These are phyloP conservation scores for Calycopis cecrops DNA, from an alignment of 1,140 invertebrate species.

Conservation along the genomic window DNA sequence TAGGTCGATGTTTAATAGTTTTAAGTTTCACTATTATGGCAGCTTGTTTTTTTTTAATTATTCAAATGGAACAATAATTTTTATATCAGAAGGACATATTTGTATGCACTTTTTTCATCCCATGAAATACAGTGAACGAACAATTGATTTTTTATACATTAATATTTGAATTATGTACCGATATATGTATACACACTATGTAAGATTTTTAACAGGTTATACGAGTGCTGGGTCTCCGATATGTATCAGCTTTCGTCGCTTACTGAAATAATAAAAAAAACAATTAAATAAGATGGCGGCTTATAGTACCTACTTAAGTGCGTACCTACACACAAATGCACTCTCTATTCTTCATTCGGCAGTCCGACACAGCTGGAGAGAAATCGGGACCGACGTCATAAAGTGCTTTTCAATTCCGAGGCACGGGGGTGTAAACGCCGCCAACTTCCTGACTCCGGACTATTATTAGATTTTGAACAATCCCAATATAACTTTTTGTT, in stretches of 20 bases:
- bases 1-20: too few relatives aligned
- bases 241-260: background rate
- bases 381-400: too few relatives aligned
- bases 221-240: background rate
- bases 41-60: too few relatives aligned
- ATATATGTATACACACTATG: background rate
- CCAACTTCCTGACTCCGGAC: too few relatives aligned
- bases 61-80: too few relatives aligned
- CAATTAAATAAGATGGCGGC: background rate
- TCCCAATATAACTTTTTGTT: too few relatives aligned
- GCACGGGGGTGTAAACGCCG: too few relatives aligned
- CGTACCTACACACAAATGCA: background rate
- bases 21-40: too few relatives aligned
- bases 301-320: background rate
- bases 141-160: background rate
- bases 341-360: background rate
- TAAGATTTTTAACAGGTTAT: background rate
- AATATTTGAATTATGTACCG: background rate
- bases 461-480: too few relatives aligned
- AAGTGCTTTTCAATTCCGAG: background rate
- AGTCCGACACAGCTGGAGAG: background rate
- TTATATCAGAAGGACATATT: too few relatives aligned
- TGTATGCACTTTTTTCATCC: background rate
- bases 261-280: slow-evolving; percentile 1
- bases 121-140: background rate